These are phyloP conservation scores for Drosophila obscura DNA, from an alignment of 1,140 invertebrate species.

Conservation along the genomic window DNA sequence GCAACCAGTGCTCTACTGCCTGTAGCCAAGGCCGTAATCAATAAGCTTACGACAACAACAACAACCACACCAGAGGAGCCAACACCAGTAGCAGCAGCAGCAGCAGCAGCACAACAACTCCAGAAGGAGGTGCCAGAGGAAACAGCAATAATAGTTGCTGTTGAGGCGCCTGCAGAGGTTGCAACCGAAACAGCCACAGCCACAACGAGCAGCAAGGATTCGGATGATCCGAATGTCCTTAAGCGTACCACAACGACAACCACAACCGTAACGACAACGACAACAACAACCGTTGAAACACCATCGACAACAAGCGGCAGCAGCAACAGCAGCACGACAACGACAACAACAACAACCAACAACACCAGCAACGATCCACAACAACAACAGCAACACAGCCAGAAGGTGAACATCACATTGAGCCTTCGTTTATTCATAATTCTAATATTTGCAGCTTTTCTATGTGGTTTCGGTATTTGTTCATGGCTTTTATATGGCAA, in stretches of 20 bases:
- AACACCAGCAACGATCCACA: slow-evolving; percentile 55
- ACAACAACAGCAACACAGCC: slow-evolving; percentile 69
- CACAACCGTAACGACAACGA: slow-evolving; percentile 59
- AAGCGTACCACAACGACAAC: slow-evolving; percentile 58
- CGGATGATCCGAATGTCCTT: slow-evolving; percentile 20
- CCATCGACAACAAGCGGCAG: slow-evolving; percentile 44
- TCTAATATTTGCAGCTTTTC: slow-evolving; percentile 83
- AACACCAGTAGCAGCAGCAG: slow-evolving; percentile 15
- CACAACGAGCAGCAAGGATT: slow-evolving; percentile 27
- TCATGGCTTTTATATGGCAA: slow-evolving; percentile 81
- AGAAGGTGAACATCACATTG: slow-evolving; percentile 84
- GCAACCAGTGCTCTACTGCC: slow-evolving; percentile 63
- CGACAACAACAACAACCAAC: slow-evolving; percentile 57
- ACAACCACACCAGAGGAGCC: slow-evolving; percentile 40
- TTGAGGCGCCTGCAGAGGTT: slow-evolving; percentile 17
- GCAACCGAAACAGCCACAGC: slow-evolving; percentile 43
- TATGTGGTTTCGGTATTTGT: slow-evolving; percentile 84
- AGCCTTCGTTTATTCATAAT: slow-evolving; percentile 82
- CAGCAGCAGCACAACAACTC: slow-evolving; percentile 3
- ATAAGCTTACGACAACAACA: slow-evolving; percentile 54
- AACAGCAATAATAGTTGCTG: slow-evolving; percentile 6
- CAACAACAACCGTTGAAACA: slow-evolving; percentile 50
- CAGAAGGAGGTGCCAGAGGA: background rate
- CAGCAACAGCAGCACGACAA: slow-evolving; percentile 65
- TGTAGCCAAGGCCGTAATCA: slow-evolving; percentile 61